These are phyloP conservation scores for Oreotrochilus melanogaster DNA, from an alignment of 2,113 vertebrate species.

Conservation along the genomic window DNA sequence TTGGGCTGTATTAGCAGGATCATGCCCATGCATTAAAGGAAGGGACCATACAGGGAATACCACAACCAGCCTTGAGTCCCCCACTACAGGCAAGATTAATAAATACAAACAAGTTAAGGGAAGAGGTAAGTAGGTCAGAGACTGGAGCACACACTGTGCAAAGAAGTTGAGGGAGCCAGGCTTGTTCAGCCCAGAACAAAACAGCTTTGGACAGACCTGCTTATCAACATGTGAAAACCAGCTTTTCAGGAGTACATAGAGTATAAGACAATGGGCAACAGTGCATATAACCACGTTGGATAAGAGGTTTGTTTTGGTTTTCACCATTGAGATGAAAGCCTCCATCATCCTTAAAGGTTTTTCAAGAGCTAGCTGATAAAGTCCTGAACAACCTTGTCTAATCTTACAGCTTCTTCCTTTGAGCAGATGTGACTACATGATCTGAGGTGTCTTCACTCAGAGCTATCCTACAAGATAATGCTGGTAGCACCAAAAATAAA, in stretches of 20 bases:
- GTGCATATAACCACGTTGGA: fast-evolving
- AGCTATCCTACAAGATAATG: background rate
- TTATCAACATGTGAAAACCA: background rate
- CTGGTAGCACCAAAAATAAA: background rate
- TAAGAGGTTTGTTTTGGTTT: background rate
- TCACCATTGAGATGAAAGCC: background rate
- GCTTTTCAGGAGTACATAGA: background rate
- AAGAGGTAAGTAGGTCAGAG: background rate
- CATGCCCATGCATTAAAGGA: background rate
- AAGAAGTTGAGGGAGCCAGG: background rate
- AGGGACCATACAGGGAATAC: fast-evolving
- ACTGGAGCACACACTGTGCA: background rate
- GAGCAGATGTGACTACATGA: background rate
- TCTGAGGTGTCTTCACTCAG: background rate
- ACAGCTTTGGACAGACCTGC: background rate
- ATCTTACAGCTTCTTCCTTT: background rate
- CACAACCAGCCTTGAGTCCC: background rate
- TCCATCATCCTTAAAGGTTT: background rate
- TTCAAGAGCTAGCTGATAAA: background rate
- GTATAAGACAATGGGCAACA: background rate
- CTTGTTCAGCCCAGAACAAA: background rate
- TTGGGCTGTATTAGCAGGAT: background rate
- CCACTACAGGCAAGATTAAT: background rate
- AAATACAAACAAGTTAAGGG: background rate
- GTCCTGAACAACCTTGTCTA: background rate